Evolutionary conservation across 1,140 invertebrate species (phyloP), one percentile per base, ranked within the genome.

Genomic region (Agrilus planipennis): DNA sequence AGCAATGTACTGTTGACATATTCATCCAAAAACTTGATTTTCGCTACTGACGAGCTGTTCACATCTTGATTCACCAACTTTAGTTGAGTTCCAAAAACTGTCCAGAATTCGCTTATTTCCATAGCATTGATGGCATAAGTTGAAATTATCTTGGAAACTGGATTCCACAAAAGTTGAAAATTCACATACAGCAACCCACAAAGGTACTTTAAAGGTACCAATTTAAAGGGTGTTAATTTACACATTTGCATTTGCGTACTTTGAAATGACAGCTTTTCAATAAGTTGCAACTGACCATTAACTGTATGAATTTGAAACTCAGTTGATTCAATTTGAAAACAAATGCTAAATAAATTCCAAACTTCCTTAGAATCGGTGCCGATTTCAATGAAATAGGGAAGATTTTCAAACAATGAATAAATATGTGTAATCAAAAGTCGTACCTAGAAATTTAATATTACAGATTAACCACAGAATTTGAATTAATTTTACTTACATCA

Each of bases 101-200:
- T 58, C 89, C 91, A 94, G 67, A 93, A 93, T 29, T 72, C 63
- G 3, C 75, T 58, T 12, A 66, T 65, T 1, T 72, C 57, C 54
- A 89, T 67, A 1, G 69, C 66, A 47, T 71, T 67, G n/a, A n/a
- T n/a, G 0, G 83, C 82, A 56, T 84, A 84, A 5, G 76, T 70
- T 2, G 76, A 65, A 36, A 94, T 77, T 14, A 89, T 68, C 51
- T 81, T 73, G 5, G 70, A 64, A 0, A 84, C 65, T n/a, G 88
- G 84, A 31, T 84, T 77, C 90, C 90, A 95, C 0, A 96, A 53
- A 15, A 89, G 63, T 51, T 83, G 82, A 48, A 94, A 93, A 58
- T 94, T 94, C 2, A 84, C 65, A 58, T 84, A 89, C 2, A 94
- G 62, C 43, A 77, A 72, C 5, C 89, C 87, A 5, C 93, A 68